A percentile compares a stretch with the other conserved stretches of the same genome.
phyloP scores from a whole-genome alignment of 2,797 vertebrate genomes.

The Sebastiscus tertius region DNA sequence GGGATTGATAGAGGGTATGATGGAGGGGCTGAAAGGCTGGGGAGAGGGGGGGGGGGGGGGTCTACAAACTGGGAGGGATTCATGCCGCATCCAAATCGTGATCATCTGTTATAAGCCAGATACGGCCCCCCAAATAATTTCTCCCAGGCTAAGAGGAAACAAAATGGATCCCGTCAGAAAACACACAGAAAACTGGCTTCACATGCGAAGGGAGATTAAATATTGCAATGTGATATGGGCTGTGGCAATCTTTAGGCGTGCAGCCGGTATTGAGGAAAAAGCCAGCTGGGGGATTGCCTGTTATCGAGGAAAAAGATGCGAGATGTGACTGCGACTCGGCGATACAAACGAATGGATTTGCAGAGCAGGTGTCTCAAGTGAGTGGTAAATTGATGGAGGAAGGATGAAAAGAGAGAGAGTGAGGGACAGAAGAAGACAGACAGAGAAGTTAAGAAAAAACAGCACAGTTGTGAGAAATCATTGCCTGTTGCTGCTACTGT shows the following conservation, averaged over 20 bases:
- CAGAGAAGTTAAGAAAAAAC: constrained; percentile 19
- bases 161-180: constrained; percentile 43
- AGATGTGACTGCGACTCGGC: constrained; percentile 58
- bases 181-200: constrained; percentile 30
- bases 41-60: not conserved
- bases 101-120: constrained; percentile 45
- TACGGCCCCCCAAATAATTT: constrained; percentile 34
- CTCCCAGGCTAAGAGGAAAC: constrained; percentile 34
- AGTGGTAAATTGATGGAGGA: constrained; percentile 42
- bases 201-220: constrained; percentile 56
- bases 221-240: constrained; percentile 49
- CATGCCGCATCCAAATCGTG: constrained; percentile 32
- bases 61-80: constrained; percentile 39
- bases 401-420: not conserved
- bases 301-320: constrained; percentile 57
- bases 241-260: constrained; percentile 45
- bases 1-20: constrained; percentile 32
- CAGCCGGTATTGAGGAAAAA: constrained; percentile 34
- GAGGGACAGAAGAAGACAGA: constrained; percentile 7
- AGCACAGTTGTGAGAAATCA: constrained; percentile 17
- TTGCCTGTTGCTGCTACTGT: constrained; percentile 11
- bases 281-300: constrained; percentile 44
- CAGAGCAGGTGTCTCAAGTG: constrained; percentile 60
- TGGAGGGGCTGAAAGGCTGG: constrained; percentile 4
- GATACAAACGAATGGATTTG: constrained; percentile 53